A percentile compares a stretch with the other conserved stretches of the same genome.
Evolutionary conservation across 2,888 invertebrate species (phyloP).

Genomic region (Brenthis ino): DNA sequence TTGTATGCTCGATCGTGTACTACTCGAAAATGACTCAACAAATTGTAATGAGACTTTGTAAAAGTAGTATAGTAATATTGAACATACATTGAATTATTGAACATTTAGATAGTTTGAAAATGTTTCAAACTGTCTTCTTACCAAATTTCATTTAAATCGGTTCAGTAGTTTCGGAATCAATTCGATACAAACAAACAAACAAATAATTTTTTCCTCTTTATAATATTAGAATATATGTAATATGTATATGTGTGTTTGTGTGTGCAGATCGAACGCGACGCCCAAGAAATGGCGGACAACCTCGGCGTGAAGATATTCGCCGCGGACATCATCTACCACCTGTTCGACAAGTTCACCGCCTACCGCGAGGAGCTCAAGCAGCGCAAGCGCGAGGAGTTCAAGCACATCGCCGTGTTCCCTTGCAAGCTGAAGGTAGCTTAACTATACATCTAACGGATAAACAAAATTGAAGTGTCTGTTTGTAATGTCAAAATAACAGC

Average conservation of each 20-base stretch:
- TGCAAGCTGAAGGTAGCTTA: conserved; percentile 92
- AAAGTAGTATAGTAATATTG: neutral
- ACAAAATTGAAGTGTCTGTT: too few species aligned
- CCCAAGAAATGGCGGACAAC: conserved; percentile 97
- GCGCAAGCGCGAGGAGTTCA: conserved; percentile 96
- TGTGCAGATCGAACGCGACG: conserved; percentile 91
- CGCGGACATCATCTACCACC: conserved; percentile 99
- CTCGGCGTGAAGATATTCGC: conserved; percentile 97
- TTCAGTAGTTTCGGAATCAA: too few species aligned
- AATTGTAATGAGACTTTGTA: neutral
- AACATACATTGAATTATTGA: neutral
- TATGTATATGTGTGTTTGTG: neutral
- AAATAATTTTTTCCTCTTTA: too few species aligned
- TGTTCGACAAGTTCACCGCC: conserved; percentile 98
- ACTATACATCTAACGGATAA: neutral
- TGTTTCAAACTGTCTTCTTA: too few species aligned
- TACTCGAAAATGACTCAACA: too few species aligned
- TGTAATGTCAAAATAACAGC: too few species aligned
- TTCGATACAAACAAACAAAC: too few species aligned
- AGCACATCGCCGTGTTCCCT: conserved; percentile 98
- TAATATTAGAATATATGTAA: neutral
- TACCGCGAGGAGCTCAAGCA: conserved; percentile 95
- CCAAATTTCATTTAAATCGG: too few species aligned
- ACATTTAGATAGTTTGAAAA: too few species aligned
- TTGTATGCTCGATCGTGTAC: too few species aligned